phyloP scores from a whole-genome alignment of 2,888 invertebrate genomes.

The Stenoptilia bipunctidactyla region DNA sequence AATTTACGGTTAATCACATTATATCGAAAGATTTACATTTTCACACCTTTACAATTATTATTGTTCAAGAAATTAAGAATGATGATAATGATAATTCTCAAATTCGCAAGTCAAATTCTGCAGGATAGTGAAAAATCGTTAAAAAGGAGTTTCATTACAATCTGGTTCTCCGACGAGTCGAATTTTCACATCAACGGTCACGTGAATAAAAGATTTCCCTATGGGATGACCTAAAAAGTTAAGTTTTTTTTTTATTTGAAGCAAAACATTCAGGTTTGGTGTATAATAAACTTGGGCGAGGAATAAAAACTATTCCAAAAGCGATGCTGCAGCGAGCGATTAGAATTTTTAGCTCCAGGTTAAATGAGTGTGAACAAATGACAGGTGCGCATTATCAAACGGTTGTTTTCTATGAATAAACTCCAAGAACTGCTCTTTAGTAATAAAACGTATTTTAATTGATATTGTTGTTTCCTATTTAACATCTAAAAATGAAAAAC shows the following conservation, averaged over 20 bases:
- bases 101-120: no score
- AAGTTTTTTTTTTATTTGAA: no score
- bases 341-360: conserved; percentile 15
- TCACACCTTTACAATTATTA: no score
- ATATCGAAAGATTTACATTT: no score
- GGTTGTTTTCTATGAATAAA: conserved; percentile 12
- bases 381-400: conserved; percentile 14
- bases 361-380: conserved; percentile 16
- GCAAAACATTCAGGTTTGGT: no score
- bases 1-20: no score
- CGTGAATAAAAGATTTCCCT: neutral
- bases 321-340: no score
- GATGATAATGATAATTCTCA: neutral
- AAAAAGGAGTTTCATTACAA: neutral
- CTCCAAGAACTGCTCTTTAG: conserved; percentile 10
- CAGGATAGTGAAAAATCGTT: neutral
- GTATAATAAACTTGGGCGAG: no score
- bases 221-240: no score
- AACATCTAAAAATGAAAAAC: no score
- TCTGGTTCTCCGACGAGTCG: neutral
- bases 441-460: conserved; percentile 10
- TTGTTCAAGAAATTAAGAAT: neutral
- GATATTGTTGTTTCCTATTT: conserved; percentile 5
- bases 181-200: conserved; percentile 1
- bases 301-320: neutral